Evolutionary conservation across 92 coral and sea anemone genomes (phyloP), one percentile per base, ranked within the genome.

Genomic region (Virgularia gustaviana): DNA sequence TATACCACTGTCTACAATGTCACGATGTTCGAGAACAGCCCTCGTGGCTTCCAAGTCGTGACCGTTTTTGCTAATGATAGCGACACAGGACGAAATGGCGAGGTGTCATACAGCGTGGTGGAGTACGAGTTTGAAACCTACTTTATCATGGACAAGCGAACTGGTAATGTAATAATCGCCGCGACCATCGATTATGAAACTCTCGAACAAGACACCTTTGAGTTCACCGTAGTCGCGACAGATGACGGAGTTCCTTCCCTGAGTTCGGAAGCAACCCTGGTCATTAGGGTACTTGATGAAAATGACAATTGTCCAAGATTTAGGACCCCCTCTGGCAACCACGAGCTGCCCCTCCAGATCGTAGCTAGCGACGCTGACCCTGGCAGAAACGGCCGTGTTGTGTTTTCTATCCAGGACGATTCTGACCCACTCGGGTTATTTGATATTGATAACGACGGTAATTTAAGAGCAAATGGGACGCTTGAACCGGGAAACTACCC

Each of bases 261-360:
- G 37, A 70, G 80, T 16, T 54, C 78, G 20, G 70, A 59, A 15
- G 67, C 54, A 0, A 38, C 41, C 38, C 58, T 77, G 44, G 52
- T 45, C 25, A 45, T 87, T 9, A 51, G 19, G 9, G 51, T 87
- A 16, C 20, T 65, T 5, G 89, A 87, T 70, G 70, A 68, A 23
- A 87, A 87, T 30, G 89, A 87, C 59, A 43, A 84, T 56, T 87
- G 94, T 44, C 94, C 94, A 11, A 59, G 61, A 18, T 87, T 87
- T 55, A 58, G 67, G 15, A 78, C 82, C 0, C 45, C 34, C 11
- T 52, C 55, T 3, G 35, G 30, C 37, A 71, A 25, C 22, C 78
- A 49, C 33, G 84, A 77, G 32, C 53, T 84, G 11, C 73, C 94
- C 3, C 64, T 35, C 10, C 0, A 57, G 42, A 19, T 81, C 32